These are phyloP conservation scores for Brachionichthys hirsutus DNA, from an alignment of 2,113 vertebrate species.

Conservation along the genomic window DNA sequence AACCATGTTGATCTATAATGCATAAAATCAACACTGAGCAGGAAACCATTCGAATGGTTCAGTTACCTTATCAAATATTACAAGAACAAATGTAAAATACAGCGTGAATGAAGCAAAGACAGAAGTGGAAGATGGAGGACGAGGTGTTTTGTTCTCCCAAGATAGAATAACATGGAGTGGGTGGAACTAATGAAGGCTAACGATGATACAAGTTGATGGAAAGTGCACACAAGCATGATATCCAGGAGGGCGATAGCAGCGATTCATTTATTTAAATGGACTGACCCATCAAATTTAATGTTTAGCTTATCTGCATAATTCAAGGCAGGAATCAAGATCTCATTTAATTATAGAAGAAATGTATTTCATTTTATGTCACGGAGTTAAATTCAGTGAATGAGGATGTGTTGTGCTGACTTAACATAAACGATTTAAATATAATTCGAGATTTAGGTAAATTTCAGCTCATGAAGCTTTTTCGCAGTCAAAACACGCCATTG, in stretches of 20 bases:
- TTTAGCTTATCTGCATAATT: conserved; percentile 27
- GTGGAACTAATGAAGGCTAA: conserved; percentile 40
- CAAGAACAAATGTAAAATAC: conserved; percentile 52
- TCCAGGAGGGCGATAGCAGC: neutral
- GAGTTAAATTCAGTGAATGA: conserved; percentile 19
- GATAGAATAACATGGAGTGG: conserved; percentile 49
- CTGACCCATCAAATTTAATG: neutral
- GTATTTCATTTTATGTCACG: conserved; percentile 39
- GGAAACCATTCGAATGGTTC: conserved; percentile 35
- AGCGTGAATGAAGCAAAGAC: conserved; percentile 48
- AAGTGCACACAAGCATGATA: neutral
- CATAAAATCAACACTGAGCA: conserved; percentile 5
- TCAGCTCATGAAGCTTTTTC: too few species aligned
- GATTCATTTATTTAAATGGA: neutral
- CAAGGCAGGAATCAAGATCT: conserved; percentile 5
- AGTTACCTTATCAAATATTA: conserved; percentile 49
- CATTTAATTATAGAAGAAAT: conserved; percentile 36
- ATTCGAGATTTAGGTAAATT: neutral
- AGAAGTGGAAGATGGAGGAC: conserved; percentile 46
- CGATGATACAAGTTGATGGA: conserved; percentile 1
- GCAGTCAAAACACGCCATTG: neutral
- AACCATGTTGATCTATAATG: neutral
- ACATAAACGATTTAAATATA: too few species aligned
- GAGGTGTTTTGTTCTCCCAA: conserved; percentile 45
- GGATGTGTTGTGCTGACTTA: neutral